These are phyloP conservation scores for Delichon dasypus DNA, from an alignment of 2,797 vertebrate species.

Conservation along the genomic window DNA sequence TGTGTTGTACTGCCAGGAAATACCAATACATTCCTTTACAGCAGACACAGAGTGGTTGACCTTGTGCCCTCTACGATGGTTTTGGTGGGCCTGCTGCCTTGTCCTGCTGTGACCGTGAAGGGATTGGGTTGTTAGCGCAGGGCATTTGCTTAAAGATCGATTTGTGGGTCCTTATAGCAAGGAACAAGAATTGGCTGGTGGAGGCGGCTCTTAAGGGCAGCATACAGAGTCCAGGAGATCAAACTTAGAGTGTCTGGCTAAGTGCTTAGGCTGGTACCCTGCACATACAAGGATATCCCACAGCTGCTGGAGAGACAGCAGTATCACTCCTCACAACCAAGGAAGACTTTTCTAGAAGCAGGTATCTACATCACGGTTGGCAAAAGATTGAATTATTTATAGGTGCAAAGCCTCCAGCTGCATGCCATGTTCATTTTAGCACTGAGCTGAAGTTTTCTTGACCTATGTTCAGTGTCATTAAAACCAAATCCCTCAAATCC, in stretches of 20 bases:
- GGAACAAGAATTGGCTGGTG: background rate
- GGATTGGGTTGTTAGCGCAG: background rate
- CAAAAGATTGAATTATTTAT: background rate
- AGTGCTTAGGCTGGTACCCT: background rate
- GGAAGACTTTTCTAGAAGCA: background rate
- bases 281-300: background rate
- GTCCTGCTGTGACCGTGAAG: background rate
- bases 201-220: background rate
- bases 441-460: background rate
- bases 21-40: background rate
- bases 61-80: background rate
- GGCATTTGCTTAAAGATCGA: background rate
- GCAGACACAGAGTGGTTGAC: background rate
- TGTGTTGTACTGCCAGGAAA: background rate
- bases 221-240: background rate
- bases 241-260: background rate
- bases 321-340: background rate
- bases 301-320: background rate
- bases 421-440: background rate
- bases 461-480: slow-evolving; percentile 4
- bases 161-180: background rate
- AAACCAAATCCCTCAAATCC: background rate
- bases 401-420: background rate
- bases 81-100: background rate
- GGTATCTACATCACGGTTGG: background rate